phyloP scores from a whole-genome alignment of 2,113 vertebrate species.

The Labeo catla region DNA sequence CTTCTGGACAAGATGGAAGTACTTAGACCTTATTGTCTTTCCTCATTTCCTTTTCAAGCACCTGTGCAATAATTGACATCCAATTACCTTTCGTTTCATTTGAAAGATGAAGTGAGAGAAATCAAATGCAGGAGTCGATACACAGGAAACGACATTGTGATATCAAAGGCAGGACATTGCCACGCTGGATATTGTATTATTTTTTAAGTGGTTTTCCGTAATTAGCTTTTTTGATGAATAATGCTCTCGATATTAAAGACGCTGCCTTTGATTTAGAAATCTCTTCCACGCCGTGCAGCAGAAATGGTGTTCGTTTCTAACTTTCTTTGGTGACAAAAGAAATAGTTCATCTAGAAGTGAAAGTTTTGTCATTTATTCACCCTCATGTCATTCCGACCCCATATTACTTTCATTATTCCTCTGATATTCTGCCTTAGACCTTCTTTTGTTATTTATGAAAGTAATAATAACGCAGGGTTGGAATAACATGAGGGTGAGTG shows the following conservation, averaged over 20 bases:
- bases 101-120: neutral
- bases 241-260: slow-evolving; percentile 17
- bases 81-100: slow-evolving; percentile 16
- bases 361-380: neutral
- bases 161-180: slow-evolving; percentile 32
- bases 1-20: slow-evolving; percentile 31
- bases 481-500: neutral
- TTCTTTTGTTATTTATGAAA: neutral
- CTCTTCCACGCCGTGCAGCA: neutral
- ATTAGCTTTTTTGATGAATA: slow-evolving; percentile 39
- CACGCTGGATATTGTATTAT: slow-evolving; percentile 1
- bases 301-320: neutral
- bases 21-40: neutral
- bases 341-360: neutral
- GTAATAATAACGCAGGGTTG: neutral
- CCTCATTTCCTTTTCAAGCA: slow-evolving; percentile 20
- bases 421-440: neutral
- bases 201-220: slow-evolving; percentile 10
- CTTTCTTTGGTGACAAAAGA: neutral
- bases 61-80: slow-evolving; percentile 20
- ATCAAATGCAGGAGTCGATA: slow-evolving; percentile 10
- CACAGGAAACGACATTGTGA: neutral
- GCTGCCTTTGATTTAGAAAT: slow-evolving; percentile 7
- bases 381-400: neutral
- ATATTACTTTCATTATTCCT: neutral